Base-by-base conservation (phyloP, 2,797 vertebrate genomes). In the Melanotaenia trifasciata region DNA sequence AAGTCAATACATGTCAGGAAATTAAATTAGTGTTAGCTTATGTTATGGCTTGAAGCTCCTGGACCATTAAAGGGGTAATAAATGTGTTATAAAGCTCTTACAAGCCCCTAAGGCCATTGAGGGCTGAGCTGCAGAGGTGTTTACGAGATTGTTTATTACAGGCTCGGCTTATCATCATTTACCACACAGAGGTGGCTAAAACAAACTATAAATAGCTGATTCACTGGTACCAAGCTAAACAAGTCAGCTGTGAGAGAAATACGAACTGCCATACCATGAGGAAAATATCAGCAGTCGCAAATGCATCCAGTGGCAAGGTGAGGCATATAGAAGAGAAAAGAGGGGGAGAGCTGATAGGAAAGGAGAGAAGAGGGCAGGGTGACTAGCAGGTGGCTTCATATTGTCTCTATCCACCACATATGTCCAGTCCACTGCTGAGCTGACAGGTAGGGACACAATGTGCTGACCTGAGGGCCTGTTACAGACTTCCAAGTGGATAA, bases 141-240 rank as follows among this genome's bases (percentile, higher is more conserved):
- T 95, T 93, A 95, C 76, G 87, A 94, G 91, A 91, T 90, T 93
- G 89, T 93, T 94, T 94, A 94, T 94, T 92, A 92, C 86, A 89
- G 88, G 62, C 89, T 84, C 59, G 83, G 87, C 75, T 93, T 93
- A 94, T 94, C 92, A 91, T 90, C 80, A 90, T 88, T 90, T 91
- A 82, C 85, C 85, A 87, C 69, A 60, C 83, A 90, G 82, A 79
- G 85, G 84, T 88, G 81, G 83, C 80, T 84, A 79, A 87, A 91
- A 84, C 56, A 47, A 86, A 88, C 83, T 74, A 79, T 92, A 87
- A 87, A 90, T 84, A 85, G 61, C 64, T 67, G 79, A 82, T 80
- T 89, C 74, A 78, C 67, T 70, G 77, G 70, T 85, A 47, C 74
- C 74, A 82, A 84, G 71, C 75, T 75, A 78, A 85, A 78, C 71